Percentiles rank a stretch among this genome's conserved stretches.
Conservation (phyloP, 2,888 invertebrate genomes). For the Dryomyza anilis region DNA sequence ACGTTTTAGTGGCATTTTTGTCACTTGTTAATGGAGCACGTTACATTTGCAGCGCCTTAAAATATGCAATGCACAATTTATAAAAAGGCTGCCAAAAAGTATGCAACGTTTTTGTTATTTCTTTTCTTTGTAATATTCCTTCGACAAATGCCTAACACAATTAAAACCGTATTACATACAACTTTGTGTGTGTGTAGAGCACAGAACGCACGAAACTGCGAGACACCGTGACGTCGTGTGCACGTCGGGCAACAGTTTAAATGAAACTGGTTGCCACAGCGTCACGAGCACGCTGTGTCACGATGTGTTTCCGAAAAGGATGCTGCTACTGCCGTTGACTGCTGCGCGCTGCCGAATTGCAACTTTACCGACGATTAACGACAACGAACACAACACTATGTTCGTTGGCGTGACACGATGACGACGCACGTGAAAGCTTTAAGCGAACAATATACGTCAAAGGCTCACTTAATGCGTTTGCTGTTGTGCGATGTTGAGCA, state of each 20-base stretch:
- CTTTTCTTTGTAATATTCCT: no score
- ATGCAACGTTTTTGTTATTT: no score
- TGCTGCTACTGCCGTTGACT: slow-evolving; percentile 6
- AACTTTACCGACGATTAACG: not conserved
- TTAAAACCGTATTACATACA: no score
- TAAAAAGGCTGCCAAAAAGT: no score
- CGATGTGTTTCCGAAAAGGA: slow-evolving; percentile 12
- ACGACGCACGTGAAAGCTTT: not conserved
- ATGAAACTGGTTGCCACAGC: slow-evolving; percentile 42
- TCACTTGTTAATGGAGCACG: no score
- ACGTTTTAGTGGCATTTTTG: no score
- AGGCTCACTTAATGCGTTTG: no score
- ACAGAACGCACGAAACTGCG: not conserved
- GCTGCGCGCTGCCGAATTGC: not conserved
- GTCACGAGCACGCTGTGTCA: not conserved
- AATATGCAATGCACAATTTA: no score
- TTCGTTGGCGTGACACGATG: not conserved
- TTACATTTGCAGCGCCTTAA: no score
- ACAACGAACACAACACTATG: not conserved
- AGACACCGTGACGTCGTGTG: slow-evolving; percentile 28
- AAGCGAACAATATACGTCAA: not conserved
- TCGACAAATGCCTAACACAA: no score
- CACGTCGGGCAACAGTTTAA: slow-evolving; percentile 42
- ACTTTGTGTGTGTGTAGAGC: no score
- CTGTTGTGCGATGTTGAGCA: no score